phyloP scores from a whole-genome alignment of 1,140 invertebrate genomes.

The Conus betulinus region DNA sequence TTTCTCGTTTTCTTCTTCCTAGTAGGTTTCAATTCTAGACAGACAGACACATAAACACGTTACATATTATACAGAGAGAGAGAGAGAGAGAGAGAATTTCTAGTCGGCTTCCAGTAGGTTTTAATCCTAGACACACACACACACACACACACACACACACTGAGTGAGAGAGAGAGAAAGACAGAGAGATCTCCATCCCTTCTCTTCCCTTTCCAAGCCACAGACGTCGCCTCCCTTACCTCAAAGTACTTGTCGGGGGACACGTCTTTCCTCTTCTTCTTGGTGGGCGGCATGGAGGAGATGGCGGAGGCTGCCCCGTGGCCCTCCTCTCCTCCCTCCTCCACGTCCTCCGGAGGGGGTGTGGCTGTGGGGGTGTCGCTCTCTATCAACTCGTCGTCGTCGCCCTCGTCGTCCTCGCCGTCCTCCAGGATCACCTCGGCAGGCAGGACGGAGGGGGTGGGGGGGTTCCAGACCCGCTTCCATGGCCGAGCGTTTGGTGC shows the following conservation, averaged over 20 bases:
- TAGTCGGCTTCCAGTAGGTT: no score
- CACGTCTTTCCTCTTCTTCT: conserved; percentile 72
- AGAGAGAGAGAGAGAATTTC: no score
- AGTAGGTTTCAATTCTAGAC: no score
- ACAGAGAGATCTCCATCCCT: no score
- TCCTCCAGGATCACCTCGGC: conserved; percentile 40
- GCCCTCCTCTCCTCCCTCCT: background rate
- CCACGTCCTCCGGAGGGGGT: conserved; percentile 7
- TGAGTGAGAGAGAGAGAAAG: background rate
- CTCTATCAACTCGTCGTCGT: conserved; percentile 39
- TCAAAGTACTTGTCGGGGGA: conserved; percentile 74
- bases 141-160: background rate
- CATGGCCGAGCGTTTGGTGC: background rate
- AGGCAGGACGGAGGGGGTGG: conserved; percentile 52
- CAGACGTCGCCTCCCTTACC: conserved; percentile 8
- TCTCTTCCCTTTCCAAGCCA: no score
- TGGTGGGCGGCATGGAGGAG: conserved; percentile 49
- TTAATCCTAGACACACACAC: no score
- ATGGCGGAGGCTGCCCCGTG: conserved; percentile 4
- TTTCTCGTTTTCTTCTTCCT: no score
- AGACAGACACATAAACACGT: no score
- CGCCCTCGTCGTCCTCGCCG: conserved; percentile 59
- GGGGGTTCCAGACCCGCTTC: background rate
- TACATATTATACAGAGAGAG: no score
- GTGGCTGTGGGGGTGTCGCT: background rate